These are phyloP conservation scores for Tenualosa ilisha DNA, from an alignment of 2,797 vertebrate genomes.

Conservation along the genomic window DNA sequence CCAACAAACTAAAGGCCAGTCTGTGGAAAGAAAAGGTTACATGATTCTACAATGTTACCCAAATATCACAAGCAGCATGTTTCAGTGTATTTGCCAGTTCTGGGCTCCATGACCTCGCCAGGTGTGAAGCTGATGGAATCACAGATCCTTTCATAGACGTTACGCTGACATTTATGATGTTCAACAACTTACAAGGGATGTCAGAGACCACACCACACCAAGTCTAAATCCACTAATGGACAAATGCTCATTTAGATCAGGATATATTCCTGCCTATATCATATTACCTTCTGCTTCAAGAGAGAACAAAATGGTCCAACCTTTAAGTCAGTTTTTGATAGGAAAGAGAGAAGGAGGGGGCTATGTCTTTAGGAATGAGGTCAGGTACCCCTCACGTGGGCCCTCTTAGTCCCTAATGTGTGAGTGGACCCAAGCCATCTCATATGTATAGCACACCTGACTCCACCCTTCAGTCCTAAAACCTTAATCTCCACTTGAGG, in stretches of 20 bases:
- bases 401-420: constrained; percentile 27
- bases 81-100: not conserved
- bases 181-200: not conserved
- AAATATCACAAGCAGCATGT: not conserved
- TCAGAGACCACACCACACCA: not conserved
- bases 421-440: constrained; percentile 16
- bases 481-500: constrained; percentile 28
- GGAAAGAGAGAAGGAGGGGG: not conserved
- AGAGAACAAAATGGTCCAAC: not conserved
- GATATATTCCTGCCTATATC: not conserved
- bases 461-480: constrained; percentile 27
- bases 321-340: not conserved
- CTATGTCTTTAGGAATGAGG: not conserved
- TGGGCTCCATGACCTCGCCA: not conserved
- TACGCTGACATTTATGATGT: not conserved
- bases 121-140: not conserved
- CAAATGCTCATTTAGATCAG: not conserved
- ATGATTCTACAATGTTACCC: constrained; percentile 10
- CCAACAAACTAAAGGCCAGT: not conserved
- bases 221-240: not conserved
- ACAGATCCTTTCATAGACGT: not conserved
- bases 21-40: not conserved
- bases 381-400: constrained; percentile 17
- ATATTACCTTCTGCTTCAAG: not conserved
- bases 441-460: constrained; percentile 16